Conservation (phyloP, 2,113 vertebrate species). For the Asarcornis scutulata region DNA sequence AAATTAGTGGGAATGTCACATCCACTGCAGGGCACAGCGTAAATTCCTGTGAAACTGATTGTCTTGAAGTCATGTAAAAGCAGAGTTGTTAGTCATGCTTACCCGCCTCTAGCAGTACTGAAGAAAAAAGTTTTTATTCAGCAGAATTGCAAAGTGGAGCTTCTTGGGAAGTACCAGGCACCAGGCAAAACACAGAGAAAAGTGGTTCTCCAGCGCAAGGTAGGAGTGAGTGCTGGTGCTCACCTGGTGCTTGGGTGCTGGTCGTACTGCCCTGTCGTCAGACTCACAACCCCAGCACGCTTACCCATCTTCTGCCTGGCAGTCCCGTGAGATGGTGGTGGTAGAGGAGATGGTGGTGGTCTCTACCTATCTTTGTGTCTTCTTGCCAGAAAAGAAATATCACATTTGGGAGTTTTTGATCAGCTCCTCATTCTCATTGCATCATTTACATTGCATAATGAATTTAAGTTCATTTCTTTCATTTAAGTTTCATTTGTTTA, state of each 20-base stretch:
- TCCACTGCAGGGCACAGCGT: fast-evolving
- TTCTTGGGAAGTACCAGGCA: constrained; percentile 77
- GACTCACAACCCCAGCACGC: constrained; percentile 66
- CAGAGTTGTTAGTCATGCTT: background rate
- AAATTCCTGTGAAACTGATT: background rate
- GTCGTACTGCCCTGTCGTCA: background rate
- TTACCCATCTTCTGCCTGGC: constrained; percentile 68
- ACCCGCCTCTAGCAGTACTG: constrained; percentile 34
- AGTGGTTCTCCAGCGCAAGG: constrained; percentile 75
- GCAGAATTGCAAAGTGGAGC: constrained; percentile 79
- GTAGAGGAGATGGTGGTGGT: constrained; percentile 22
- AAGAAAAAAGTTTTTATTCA: constrained; percentile 80
- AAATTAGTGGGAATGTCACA: background rate
- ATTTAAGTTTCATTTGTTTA: background rate
- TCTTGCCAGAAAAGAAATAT: constrained; percentile 36
- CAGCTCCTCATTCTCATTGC: constrained; percentile 18
- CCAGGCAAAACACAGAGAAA: constrained; percentile 79
- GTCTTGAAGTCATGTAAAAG: background rate
- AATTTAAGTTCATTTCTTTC: background rate
- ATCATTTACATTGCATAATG: constrained; percentile 19
- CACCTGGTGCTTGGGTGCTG: constrained; percentile 67
- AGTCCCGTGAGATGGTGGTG: constrained; percentile 32
- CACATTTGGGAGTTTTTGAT: constrained; percentile 33
- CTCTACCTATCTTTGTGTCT: constrained; percentile 52
- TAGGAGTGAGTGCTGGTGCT: constrained; percentile 67